Evolutionary conservation across 2,888 invertebrate genomes (phyloP), one percentile per base, ranked within the genome.

Genomic region (Euproctis similis): DNA sequence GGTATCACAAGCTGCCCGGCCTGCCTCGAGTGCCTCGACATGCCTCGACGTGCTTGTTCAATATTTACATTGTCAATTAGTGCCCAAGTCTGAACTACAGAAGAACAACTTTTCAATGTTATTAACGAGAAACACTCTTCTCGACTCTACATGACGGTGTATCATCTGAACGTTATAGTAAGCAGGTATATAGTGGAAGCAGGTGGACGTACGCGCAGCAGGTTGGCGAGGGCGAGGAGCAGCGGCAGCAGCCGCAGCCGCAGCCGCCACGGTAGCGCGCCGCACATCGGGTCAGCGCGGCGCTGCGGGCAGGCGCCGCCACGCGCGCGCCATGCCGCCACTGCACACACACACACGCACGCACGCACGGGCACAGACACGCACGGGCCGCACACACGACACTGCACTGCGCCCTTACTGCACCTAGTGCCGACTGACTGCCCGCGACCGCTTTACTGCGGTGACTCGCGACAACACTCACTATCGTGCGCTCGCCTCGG

Each of bases 231-330:
- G 21, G 10, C 20, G 59, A 70, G 64, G 61, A 65, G 67, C 68
- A 68, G 71, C n/a, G n/a, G n/a, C n/a, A n/a, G n/a, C n/a, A n/a
- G n/a, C 71, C 66, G 69, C 68, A 68, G 70, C 66, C 68, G 62
- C 62, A 59, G 50, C 71, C 65, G 76, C 74, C 66, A 80, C 72
- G 65, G 63, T 59, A 60, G 66, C 66, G 64, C 71, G 21, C 37
- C 33, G 71, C 59, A 60, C 71, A 68, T 71, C 53, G 81, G 78
- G 75, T 61, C 55, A 61, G 59, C 60, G 60, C 58, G 43, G 71
- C 74, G 72, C 70, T 64, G n/a, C n/a, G 55, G 46, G 63, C 63
- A 62, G 62, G 65, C 59, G 57, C 46, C 44, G 50, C 53, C 48
- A 53, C 59, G 61, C 59, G 59, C 46, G 51, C 59, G 61, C 64